Base-by-base conservation (phyloP, 2,888 invertebrate genomes). In the Cephus pygmeus region DNA sequence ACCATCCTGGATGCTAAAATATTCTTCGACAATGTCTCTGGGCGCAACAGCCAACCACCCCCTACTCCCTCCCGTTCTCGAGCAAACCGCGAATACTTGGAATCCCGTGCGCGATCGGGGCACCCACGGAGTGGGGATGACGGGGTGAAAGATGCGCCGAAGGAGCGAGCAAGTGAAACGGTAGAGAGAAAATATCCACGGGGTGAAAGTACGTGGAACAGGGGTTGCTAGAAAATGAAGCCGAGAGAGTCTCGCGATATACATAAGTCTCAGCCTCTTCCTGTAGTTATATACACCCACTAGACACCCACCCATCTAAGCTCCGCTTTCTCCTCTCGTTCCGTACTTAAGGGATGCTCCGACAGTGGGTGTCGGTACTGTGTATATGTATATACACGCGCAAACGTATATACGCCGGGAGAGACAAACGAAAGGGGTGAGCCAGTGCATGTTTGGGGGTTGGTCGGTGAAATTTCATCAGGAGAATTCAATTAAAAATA, bases 401-500 rank as follows among this genome's bases (percentile, higher is more conserved):
- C 6, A 56, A 2, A 40, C 40, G 23, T 23, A 56, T 56, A 23
- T 9, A 56, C 9, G 2, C 56, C 9, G 76, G 75, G 76, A 77
- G 80, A 78, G 82, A 75, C 79, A 81, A 77, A 79, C 73, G 79
- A 36, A 75, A 73, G 68, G 77, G 68, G 23, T 31, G 31, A 35
- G 56, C 56, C 9, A 23, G 56, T 56, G 23, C 56, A 56, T 56
- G 56, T 56, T 56, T 56, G 56, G 56, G 56, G 23, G 56, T 56
- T 56, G 56, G 56, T 56, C 56, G 56, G 56, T 88, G 88, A 89
- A 89, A 90, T 90, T 90, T 90, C 88, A 89, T 88, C 87, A 84
- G 83, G 83, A 83, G 85, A 87, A 90, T 90, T 90, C 90, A 90
- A 90, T 91, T 91, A 90, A 90, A 90, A 89, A 85, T 90, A 88